Evolutionary conservation across 2,797 vertebrate genomes (phyloP).

Genomic region (Chaunax sp.): DNA sequence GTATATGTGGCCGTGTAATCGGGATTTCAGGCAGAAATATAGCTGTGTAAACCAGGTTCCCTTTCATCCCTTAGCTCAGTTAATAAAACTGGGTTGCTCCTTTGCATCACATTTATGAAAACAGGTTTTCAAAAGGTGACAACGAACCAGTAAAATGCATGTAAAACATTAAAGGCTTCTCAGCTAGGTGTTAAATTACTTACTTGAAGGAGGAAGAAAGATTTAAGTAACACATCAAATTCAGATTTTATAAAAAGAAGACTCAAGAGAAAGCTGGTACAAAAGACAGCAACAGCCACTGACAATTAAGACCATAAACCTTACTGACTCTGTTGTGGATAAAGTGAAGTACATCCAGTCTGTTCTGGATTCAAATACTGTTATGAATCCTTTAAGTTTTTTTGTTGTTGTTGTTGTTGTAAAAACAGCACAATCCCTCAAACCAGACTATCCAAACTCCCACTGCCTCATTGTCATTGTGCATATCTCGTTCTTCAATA

Average conservation of each 20-base stretch:
- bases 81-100: not conserved
- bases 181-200: slow-evolving; percentile 50
- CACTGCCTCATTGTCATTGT: slow-evolving; percentile 44
- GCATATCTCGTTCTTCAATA: slow-evolving; percentile 47
- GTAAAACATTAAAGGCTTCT: slow-evolving; percentile 25
- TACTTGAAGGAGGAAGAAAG: slow-evolving; percentile 11
- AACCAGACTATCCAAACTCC: slow-evolving; percentile 18
- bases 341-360: slow-evolving; percentile 6
- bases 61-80: not conserved
- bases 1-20: not conserved
- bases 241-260: slow-evolving; percentile 44
- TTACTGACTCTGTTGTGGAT: slow-evolving; percentile 26
- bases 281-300: slow-evolving; percentile 45
- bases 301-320: slow-evolving; percentile 26
- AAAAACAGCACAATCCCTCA: slow-evolving; percentile 4
- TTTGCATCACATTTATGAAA: not conserved
- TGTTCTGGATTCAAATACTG: slow-evolving; percentile 34
- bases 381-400: slow-evolving; percentile 17
- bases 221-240: slow-evolving; percentile 16
- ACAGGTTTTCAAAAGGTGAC: not conserved
- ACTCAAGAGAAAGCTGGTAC: slow-evolving; percentile 31
- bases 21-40: not conserved
- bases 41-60: not conserved
- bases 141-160: not conserved
- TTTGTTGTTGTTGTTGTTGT: not conserved